Base-by-base conservation (phyloP, 2,888 invertebrate species). In the Agonopterix arenella region DNA sequence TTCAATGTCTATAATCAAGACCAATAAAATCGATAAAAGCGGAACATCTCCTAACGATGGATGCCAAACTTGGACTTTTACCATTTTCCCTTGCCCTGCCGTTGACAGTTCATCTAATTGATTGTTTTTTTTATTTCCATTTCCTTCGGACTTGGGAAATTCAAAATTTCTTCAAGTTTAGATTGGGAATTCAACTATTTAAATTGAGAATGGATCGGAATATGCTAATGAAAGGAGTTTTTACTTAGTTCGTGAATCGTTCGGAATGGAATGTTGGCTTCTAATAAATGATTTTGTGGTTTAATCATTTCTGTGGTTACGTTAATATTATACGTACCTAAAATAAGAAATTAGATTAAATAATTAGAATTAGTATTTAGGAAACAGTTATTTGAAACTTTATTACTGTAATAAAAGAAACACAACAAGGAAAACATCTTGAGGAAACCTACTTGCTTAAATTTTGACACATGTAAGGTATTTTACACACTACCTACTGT, bases 31-130 rank as follows among this genome's bases (percentile, higher is more conserved):
- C 54, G 48, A 56, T 54, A 52, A 48, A 51, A 48, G 48, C 50
- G 55, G 51, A 51, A 53, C 28, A 28, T 56, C 53, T 11, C 42
- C 36, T 36, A 52, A 28, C 28, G 28, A 28, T 5, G 5, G 28
- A 28, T 28, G 55, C 59, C 55, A 52, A 60, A 61, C 60, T 62
- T 60, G 48, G 55, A 59, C 58, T 57, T 59, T 54, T 51, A 62
- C 51, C 45, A 41, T 45, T 49, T 54, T 49, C 55, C 48, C 36
- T 48, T 36, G 28, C 41, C 45, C 82, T 85, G 86, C 62, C 60
- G 59, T 54, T 84, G 88, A 85, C 88, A 88, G 84, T 70, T 81
- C 73, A 60, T 63, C 75, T 86, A 85, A 86, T 88, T 86, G 85
- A 80, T 84, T 79, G 76, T 78, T 82, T 84, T 80, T 70, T 75